Evolutionary conservation across 2,888 invertebrate species (phyloP).

Genomic region (Drosophila kanekoi): DNA sequence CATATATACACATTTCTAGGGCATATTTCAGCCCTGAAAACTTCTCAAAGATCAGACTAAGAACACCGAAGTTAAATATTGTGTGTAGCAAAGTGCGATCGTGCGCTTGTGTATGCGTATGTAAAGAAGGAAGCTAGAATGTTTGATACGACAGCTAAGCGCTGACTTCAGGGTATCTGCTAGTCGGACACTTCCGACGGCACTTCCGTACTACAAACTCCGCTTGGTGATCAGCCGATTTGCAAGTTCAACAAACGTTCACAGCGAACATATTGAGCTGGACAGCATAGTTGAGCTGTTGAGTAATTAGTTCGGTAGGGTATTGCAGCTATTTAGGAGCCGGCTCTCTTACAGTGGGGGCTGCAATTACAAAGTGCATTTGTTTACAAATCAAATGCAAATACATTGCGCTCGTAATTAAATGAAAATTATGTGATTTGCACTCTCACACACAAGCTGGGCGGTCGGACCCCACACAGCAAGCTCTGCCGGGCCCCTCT

Average conservation of each 20-base stretch:
- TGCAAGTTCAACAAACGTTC: too few relatives aligned
- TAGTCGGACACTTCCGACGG: too few relatives aligned
- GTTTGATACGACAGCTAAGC: too few relatives aligned
- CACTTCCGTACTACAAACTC: background rate
- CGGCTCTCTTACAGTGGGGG: constrained; percentile 13
- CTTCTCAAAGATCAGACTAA: too few relatives aligned
- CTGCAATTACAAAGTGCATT: constrained; percentile 50
- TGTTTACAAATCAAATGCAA: constrained; percentile 65
- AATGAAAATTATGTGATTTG: constrained; percentile 53
- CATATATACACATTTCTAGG: too few relatives aligned
- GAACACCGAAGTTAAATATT: too few relatives aligned
- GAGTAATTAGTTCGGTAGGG: constrained; percentile 8
- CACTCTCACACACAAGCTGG: constrained; percentile 38
- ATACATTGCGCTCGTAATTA: constrained; percentile 56
- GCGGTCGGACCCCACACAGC: constrained; percentile 71
- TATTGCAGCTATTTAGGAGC: background rate
- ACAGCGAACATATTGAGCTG: constrained; percentile 10
- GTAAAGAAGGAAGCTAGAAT: too few relatives aligned
- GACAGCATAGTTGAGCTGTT: constrained; percentile 19
- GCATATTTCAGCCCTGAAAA: too few relatives aligned
- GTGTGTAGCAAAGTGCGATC: too few relatives aligned
- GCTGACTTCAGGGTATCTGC: too few relatives aligned
- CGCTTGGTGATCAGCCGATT: background rate
- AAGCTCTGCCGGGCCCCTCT: background rate
- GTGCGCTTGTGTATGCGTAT: too few relatives aligned